phyloP scores from a whole-genome alignment of 2,888 invertebrate genomes.

The Lordiphosa andalusiaca region DNA sequence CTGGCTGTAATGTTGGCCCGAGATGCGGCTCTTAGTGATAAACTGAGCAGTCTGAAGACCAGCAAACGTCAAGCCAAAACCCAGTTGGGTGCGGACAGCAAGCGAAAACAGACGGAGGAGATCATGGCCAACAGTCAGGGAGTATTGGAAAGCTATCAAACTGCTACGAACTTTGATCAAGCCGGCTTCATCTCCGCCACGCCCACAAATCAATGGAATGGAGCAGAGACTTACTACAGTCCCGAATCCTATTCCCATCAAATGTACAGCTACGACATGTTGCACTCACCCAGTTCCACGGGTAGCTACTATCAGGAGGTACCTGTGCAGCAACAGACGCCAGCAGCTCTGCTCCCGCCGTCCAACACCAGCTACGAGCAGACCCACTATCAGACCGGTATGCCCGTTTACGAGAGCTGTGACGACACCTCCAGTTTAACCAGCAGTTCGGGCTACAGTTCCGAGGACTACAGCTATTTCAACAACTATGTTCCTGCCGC shows the following conservation, averaged over 20 bases:
- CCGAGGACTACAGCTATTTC: slow-evolving; percentile 75
- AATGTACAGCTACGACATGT: slow-evolving; percentile 44
- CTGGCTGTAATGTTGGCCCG: slow-evolving; percentile 64
- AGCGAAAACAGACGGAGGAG: slow-evolving; percentile 41
- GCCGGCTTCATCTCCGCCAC: slow-evolving; percentile 19
- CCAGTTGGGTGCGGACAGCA: slow-evolving; percentile 15
- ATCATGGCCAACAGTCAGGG: slow-evolving; percentile 1
- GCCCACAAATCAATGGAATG: slow-evolving; percentile 44
- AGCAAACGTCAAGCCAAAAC: no score
- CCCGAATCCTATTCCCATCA: slow-evolving; percentile 15
- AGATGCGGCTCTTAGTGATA: slow-evolving; percentile 88
- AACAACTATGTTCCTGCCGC: slow-evolving; percentile 51
- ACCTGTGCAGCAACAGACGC: slow-evolving; percentile 8
- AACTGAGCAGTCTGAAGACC: slow-evolving; percentile 76
- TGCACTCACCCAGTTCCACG: no score
- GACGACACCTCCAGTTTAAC: slow-evolving; percentile 80
- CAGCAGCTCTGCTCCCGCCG: not conserved
- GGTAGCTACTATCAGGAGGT: slow-evolving; percentile 52
- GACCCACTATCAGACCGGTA: not conserved
- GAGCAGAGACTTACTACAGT: slow-evolving; percentile 32
- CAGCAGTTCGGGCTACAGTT: slow-evolving; percentile 76
- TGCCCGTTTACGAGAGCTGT: slow-evolving; percentile 75
- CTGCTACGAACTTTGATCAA: not conserved
- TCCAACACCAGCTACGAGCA: slow-evolving; percentile 6
- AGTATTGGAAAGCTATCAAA: not conserved